A percentile compares a stretch with the other conserved stretches of the same genome.
Evolutionary conservation across 2,888 invertebrate genomes (phyloP).

Genomic region (Phortica okadai): DNA sequence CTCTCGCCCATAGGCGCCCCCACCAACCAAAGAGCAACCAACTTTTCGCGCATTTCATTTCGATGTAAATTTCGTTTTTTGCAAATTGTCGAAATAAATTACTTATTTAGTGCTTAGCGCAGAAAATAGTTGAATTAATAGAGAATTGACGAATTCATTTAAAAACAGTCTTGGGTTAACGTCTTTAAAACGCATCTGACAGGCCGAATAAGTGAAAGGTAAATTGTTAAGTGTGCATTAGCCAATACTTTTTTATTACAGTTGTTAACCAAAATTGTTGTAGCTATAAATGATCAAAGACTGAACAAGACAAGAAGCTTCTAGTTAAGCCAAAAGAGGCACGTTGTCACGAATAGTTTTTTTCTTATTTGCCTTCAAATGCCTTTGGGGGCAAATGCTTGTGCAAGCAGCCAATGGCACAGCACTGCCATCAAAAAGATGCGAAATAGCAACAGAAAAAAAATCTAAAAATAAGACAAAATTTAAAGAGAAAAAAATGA

Average conservation of each 20-base stretch:
- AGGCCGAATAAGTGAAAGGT: conserved; percentile 16
- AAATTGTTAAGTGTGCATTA: conserved; percentile 17
- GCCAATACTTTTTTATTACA: conserved; percentile 10
- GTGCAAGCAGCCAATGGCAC: background rate
- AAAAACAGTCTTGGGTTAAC: too few species aligned
- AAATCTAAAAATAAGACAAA: background rate
- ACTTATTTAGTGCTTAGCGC: conserved; percentile 5
- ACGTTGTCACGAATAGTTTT: background rate
- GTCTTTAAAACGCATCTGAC: background rate
- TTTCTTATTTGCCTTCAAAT: background rate
- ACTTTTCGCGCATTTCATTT: background rate
- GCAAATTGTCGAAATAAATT: conserved; percentile 19
- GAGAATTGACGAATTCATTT: background rate
- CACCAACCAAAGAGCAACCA: too few species aligned
- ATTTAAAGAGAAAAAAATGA: background rate
- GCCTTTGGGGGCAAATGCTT: conserved; percentile 18
- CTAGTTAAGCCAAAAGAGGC: background rate
- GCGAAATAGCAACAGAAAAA: background rate
- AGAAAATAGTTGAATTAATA: background rate
- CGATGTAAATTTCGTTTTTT: conserved; percentile 9
- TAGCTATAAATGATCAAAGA: background rate
- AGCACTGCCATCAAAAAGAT: background rate
- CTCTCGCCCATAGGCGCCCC: background rate
- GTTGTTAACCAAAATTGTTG: background rate
- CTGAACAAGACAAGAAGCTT: background rate